These are phyloP conservation scores for Allobates femoralis DNA, from an alignment of 2,797 vertebrate genomes.

Conservation along the genomic window DNA sequence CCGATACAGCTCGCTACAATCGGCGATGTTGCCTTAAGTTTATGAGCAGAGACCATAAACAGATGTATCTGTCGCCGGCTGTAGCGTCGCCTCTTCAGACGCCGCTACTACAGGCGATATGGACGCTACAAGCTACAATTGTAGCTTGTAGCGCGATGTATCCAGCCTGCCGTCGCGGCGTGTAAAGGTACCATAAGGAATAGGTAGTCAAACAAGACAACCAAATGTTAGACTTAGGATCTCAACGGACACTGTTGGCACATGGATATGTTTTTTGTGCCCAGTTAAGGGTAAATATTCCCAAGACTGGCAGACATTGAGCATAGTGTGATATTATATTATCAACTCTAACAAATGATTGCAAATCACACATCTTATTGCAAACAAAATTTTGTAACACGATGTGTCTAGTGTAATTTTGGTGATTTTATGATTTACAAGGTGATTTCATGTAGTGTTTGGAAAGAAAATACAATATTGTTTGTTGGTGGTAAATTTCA, in stretches of 20 bases:
- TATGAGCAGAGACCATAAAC: no score
- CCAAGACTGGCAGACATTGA: neutral
- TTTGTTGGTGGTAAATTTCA: slow-evolving; percentile 8
- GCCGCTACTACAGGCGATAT: no score
- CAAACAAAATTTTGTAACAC: neutral
- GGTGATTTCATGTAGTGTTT: neutral
- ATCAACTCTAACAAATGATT: neutral
- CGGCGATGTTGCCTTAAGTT: no score
- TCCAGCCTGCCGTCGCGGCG: no score
- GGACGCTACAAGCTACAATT: no score
- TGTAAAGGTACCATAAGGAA: no score
- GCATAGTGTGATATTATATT: neutral
- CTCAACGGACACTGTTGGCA: neutral
- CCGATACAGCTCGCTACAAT: no score
- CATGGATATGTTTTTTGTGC: neutral
- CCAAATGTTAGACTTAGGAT: no score
- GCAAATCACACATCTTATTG: neutral
- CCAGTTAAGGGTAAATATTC: neutral
- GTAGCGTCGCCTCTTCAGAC: no score
- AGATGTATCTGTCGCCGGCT: no score
- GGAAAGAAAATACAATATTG: neutral
- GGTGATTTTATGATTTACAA: neutral
- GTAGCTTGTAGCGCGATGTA: no score
- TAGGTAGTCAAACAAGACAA: no score
- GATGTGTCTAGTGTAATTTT: neutral